Base-by-base conservation (phyloP, 2,888 invertebrate genomes). In the Apomyelois bistriatella region DNA sequence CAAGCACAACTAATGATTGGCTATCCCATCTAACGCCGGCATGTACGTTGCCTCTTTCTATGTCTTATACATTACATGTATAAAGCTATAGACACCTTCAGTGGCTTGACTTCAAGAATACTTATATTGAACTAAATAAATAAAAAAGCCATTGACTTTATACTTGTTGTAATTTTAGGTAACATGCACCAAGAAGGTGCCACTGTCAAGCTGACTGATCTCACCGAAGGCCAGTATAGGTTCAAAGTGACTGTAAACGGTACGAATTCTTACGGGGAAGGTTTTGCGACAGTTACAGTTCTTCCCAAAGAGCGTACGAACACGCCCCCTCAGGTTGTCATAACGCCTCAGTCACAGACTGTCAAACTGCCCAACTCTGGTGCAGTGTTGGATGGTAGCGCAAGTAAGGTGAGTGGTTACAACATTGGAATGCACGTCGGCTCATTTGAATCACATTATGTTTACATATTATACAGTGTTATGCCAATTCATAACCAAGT, bases 281-380 rank as follows among this genome's bases (percentile, higher is more conserved):
- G 96, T 0, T 94, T 93, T 64, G 97, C 97, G 0, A 98, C 98
- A 76, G 96, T 98, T 2, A 97, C 97, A 0, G 98, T 98, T 10
- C 75, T 95, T 63, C 96, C 97, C 70, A 96, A 95, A 35, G 94
- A 95, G 55, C 91, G 97, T 54, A 93, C 94, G 54, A 98, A 98
- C 81, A 93, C 93, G 59, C 93, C 95, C 0, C 98, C 98, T 0
- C 92, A 94, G 55, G 97, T 97, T 0, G 91, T 97, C 40, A 97
- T 98, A 62, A 95, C 95, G 1, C 98, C 98, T 0, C 92, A 94
- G 2, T 92, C 94, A 36, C 97, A 97, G 81, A 95, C 94, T 7
- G 96, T 99, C 6, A 96, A 97, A 68, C 90, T 97, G 61, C 98
- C 98, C 0, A 98, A 97, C 65, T 95, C 95, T 0, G 95, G 95